Conservation (phyloP, 2,113 vertebrate genomes). For the Anser brachyrhynchus region DNA sequence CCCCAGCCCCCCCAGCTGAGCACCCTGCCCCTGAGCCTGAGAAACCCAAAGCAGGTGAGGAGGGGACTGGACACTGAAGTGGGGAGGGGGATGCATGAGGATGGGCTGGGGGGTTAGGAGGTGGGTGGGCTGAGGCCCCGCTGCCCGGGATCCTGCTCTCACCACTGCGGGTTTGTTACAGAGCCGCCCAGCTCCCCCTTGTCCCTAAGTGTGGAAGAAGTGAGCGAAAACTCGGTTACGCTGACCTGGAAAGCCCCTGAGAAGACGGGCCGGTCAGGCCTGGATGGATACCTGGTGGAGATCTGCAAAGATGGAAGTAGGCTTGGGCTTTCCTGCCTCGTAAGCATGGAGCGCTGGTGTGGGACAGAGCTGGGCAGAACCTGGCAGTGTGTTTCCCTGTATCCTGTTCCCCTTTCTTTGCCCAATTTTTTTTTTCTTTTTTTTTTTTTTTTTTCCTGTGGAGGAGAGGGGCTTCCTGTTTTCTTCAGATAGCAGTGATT, state of each 20-base stretch:
- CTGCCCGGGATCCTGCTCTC: not conserved
- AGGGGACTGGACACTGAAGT: accelerated
- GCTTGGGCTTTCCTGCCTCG: not conserved
- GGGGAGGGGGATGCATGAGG: not conserved
- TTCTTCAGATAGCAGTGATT: not conserved
- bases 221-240: slow-evolving; percentile 82
- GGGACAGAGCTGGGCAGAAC: not conserved
- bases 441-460: not conserved
- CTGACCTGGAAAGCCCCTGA: slow-evolving; percentile 87
- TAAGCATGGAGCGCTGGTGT: not conserved
- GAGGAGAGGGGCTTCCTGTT: not conserved
- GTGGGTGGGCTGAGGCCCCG: not conserved
- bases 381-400: accelerated
- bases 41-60: slow-evolving; percentile 57
- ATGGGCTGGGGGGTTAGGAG: not conserved
- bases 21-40: slow-evolving; percentile 26
- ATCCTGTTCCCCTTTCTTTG: not conserved
- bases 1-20: slow-evolving; percentile 35
- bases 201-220: slow-evolving; percentile 82
- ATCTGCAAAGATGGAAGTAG: slow-evolving; percentile 89
- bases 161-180: slow-evolving; percentile 33
- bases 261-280: slow-evolving; percentile 71
- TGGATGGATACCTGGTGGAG: slow-evolving; percentile 89
- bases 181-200: slow-evolving; percentile 83
- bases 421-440: not conserved